Base-by-base conservation (phyloP, 2,888 invertebrate genomes). In the Leucania comma region DNA sequence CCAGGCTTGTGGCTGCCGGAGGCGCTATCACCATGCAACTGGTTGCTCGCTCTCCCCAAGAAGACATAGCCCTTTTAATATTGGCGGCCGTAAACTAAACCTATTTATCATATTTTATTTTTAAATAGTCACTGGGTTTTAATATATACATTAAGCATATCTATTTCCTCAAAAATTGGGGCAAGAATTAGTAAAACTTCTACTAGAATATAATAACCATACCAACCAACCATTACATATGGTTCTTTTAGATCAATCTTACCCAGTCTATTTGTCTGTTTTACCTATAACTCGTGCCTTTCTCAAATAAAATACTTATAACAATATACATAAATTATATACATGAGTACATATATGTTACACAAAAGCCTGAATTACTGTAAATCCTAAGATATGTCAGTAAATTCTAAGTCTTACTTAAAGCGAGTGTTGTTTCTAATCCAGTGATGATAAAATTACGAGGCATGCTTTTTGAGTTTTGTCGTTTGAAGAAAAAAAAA, bases 21-120 rank as follows among this genome's bases (percentile, higher is more conserved):
- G 97, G 97, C 42, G 97, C 98, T 60, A 98, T 99, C n/a, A 99
- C 98, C 35, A 98, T 99, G 98, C 98, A 99, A 91, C 96, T 99
- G 70, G 97, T 98, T 0, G 98, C 98, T 6, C 96, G 99, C 54
- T 98, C 98, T 26, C 97, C 98, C 38, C 97, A 98, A 92, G 97
- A 97, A 69, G 97, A 97, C 78, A 97, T 99, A 48, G 98, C 98
- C 8, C 98, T 98, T 89, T 96, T 99, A 57, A 97, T 99, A 72
- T 97, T 98, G 59, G 97, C 98, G 62, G 97, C 98, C 64, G 97
- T 99, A 14, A 72, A 72, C 57, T 72, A 67, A 61, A 22, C 14
- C 6, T 26, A 38, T 51, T 22, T n/a, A 61, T 42, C 12, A 3
- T 29, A 29, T 48, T 38, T n/a, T 0, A 29, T 32, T 75, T 56